Evolutionary conservation across 1,140 invertebrate genomes (phyloP).

Genomic region (Cecropterus lyciades): DNA sequence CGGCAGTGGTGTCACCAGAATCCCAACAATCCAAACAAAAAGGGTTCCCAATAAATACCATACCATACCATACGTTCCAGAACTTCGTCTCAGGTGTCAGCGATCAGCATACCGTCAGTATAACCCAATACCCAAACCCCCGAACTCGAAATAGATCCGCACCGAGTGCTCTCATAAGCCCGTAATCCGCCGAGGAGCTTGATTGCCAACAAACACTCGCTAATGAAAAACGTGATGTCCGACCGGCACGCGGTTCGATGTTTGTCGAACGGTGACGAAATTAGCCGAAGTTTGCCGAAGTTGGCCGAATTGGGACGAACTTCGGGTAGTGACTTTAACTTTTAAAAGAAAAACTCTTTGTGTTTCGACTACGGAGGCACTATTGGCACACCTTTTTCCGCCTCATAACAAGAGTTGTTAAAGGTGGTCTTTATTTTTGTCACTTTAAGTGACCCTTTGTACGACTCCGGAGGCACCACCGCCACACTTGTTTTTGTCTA

Average conservation of each 20-base stretch:
- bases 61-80: no score
- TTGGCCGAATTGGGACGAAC: background rate
- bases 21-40: no score
- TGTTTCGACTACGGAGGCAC: no score
- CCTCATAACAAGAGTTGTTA: no score
- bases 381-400: no score
- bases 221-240: conserved; percentile 59
- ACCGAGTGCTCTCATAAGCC: conserved; percentile 21
- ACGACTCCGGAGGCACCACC: no score
- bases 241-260: conserved; percentile 7
- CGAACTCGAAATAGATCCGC: conserved; percentile 23
- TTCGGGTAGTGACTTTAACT: background rate
- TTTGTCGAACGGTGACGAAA: conserved; percentile 2
- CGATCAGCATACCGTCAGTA: background rate
- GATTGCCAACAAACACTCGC: conserved; percentile 47
- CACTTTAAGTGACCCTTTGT: no score
- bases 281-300: background rate
- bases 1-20: no score
- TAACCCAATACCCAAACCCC: conserved; percentile 2
- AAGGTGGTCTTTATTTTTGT: no score
- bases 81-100: background rate
- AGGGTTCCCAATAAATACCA: no score
- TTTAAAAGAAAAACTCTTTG: no score
- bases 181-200: conserved; percentile 32
- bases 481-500: no score